These are phyloP conservation scores for Chrysomallon squamiferum DNA, from an alignment of 1,140 invertebrate species.

Conservation along the genomic window DNA sequence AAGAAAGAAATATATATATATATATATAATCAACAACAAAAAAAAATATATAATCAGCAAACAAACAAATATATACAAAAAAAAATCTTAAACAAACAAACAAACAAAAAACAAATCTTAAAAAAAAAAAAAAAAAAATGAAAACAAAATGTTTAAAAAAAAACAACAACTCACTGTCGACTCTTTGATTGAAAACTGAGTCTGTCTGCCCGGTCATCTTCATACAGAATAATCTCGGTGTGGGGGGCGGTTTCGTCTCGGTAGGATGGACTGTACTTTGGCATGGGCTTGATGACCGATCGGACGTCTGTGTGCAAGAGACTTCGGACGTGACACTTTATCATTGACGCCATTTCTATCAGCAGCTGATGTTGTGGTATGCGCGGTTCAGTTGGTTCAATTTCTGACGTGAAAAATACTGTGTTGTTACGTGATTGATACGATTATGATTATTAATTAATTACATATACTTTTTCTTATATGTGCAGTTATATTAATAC, in stretches of 20 bases:
- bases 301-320: slow-evolving; percentile 54
- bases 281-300: slow-evolving; percentile 51
- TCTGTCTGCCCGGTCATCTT: slow-evolving; percentile 41
- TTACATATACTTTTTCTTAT: too few species aligned
- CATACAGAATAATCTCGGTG: slow-evolving; percentile 59
- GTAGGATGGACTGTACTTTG: slow-evolving; percentile 49
- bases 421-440: too few species aligned
- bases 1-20: too few species aligned
- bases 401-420: slow-evolving; percentile 25
- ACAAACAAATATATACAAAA: too few species aligned
- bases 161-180: slow-evolving; percentile 43
- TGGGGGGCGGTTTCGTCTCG: slow-evolving; percentile 37
- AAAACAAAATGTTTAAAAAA: too few species aligned
- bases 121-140: too few species aligned
- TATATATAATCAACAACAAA: too few species aligned
- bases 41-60: too few species aligned
- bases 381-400: slow-evolving; percentile 40
- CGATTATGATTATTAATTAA: too few species aligned
- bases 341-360: slow-evolving; percentile 59
- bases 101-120: too few species aligned
- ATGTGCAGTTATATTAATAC: too few species aligned
- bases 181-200: slow-evolving; percentile 24
- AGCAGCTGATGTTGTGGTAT: slow-evolving; percentile 58
- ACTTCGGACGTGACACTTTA: slow-evolving; percentile 55
- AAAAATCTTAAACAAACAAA: too few species aligned